Evolutionary conservation across 2,113 vertebrate species (phyloP).

Genomic region (Nematolebias whitei): DNA sequence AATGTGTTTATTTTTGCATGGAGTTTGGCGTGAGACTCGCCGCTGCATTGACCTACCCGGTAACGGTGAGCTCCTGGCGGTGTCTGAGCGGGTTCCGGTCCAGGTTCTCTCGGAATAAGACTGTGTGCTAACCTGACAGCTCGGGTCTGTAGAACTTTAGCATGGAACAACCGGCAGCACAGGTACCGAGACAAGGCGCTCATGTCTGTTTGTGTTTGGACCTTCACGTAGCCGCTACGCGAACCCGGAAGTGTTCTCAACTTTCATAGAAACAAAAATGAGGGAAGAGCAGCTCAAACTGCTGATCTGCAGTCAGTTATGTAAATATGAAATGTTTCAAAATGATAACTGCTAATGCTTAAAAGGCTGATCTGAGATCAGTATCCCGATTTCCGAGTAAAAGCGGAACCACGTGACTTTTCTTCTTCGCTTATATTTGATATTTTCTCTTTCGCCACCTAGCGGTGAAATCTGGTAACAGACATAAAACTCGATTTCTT

Average conservation of each 20-base stretch:
- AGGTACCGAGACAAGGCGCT: constrained; percentile 28
- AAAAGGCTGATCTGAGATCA: constrained; percentile 43
- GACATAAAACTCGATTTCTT: background rate
- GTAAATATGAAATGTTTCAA: rapidly evolving
- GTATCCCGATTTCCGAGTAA: no score
- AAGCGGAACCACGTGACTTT: background rate
- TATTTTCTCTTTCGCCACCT: constrained; percentile 15
- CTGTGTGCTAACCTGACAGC: constrained; percentile 12
- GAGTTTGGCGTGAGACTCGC: background rate
- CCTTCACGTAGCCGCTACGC: constrained; percentile 17
- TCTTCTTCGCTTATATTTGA: background rate
- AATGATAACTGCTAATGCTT: rapidly evolving
- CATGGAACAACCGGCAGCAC: constrained; percentile 35
- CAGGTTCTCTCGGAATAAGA: background rate
- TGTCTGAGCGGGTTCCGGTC: background rate
- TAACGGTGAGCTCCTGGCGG: constrained; percentile 55
- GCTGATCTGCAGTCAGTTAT: constrained; percentile 47
- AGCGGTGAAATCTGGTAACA: background rate
- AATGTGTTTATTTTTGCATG: background rate
- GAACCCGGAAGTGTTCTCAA: constrained; percentile 28
- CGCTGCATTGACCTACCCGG: constrained; percentile 67
- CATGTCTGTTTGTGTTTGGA: constrained; percentile 36
- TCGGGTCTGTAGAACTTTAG: constrained; percentile 4
- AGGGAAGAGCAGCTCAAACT: rapidly evolving
- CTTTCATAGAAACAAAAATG: constrained; percentile 14